Percentiles rank a stretch among this genome's conserved stretches.
Evolutionary conservation across 2,797 vertebrate genomes (phyloP).

Genomic region (Oreortyx pictus): DNA sequence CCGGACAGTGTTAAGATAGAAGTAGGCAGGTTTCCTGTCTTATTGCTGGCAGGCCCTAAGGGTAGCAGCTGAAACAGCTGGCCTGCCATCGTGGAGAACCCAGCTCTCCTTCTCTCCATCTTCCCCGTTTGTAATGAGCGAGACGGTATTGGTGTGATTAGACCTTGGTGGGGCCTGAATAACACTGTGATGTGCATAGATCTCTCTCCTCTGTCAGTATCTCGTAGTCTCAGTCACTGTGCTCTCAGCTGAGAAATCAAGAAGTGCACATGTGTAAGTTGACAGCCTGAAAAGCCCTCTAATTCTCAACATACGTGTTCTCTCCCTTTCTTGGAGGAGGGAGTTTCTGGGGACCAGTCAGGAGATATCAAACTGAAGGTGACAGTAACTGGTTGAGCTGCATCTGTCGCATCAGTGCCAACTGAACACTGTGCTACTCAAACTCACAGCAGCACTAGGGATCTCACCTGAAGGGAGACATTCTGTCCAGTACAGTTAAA

Average conservation of each 20-base stretch:
- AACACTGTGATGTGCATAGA: slow-evolving; percentile 76
- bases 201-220: slow-evolving; percentile 29
- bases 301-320: background rate
- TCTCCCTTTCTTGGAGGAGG: slow-evolving; percentile 23
- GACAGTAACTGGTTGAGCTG: background rate
- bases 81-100: slow-evolving; percentile 21
- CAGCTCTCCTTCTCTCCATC: slow-evolving; percentile 10
- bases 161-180: slow-evolving; percentile 62
- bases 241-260: slow-evolving; percentile 37
- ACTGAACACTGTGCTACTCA: background rate
- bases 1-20: background rate
- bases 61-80: background rate
- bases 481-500: slow-evolving; percentile 1
- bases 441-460: background rate
- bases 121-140: background rate
- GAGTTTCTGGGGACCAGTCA: slow-evolving; percentile 22
- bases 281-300: slow-evolving; percentile 24
- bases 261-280: background rate
- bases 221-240: slow-evolving; percentile 35
- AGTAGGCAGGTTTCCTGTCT: slow-evolving; percentile 29
- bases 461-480: background rate
- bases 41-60: background rate
- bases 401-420: background rate
- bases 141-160: slow-evolving; percentile 45
- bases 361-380: slow-evolving; percentile 8